Evolutionary conservation across 35 echinoderm and acorn worm species (phyloP).

Genomic region (Anneissia japonica): DNA sequence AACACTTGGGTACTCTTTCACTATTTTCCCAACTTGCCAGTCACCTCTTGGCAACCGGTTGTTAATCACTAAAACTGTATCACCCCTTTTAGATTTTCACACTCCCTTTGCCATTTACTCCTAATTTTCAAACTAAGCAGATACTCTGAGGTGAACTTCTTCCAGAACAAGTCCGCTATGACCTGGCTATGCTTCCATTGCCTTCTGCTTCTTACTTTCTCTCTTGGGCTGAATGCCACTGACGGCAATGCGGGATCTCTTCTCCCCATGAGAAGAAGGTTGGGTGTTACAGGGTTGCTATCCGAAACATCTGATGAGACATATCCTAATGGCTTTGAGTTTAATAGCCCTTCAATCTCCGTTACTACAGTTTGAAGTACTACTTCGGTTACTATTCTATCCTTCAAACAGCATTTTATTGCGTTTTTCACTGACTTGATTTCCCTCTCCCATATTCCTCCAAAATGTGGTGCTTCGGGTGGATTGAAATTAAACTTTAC

Average conservation of each 20-base stretch:
- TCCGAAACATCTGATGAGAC: constrained; percentile 1
- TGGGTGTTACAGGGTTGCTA: background rate
- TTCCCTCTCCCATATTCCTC: constrained; percentile 9
- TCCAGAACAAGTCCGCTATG: constrained; percentile 40
- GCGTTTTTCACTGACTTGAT: constrained; percentile 7
- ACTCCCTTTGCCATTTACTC: constrained; percentile 24
- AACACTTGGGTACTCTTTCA: constrained; percentile 21
- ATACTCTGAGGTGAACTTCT: constrained; percentile 21
- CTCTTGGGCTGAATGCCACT: background rate
- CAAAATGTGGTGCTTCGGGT: constrained; percentile 21
- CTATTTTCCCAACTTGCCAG: constrained; percentile 30
- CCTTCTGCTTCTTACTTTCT: background rate
- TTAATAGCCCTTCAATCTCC: background rate
- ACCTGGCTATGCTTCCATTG: background rate
- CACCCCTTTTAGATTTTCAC: constrained; percentile 6
- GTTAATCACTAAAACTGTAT: constrained; percentile 24
- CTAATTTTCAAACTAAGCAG: constrained; percentile 22
- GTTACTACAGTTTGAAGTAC: background rate
- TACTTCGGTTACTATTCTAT: background rate
- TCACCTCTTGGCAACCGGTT: constrained; percentile 14
- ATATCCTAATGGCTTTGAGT: background rate
- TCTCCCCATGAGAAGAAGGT: constrained; percentile 4
- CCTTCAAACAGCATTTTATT: background rate
- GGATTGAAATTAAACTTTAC: constrained; percentile 28
- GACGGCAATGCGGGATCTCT: background rate